Base-by-base conservation (phyloP, 2,113 vertebrate genomes). In the Oncorhynchus clarkii region DNA sequence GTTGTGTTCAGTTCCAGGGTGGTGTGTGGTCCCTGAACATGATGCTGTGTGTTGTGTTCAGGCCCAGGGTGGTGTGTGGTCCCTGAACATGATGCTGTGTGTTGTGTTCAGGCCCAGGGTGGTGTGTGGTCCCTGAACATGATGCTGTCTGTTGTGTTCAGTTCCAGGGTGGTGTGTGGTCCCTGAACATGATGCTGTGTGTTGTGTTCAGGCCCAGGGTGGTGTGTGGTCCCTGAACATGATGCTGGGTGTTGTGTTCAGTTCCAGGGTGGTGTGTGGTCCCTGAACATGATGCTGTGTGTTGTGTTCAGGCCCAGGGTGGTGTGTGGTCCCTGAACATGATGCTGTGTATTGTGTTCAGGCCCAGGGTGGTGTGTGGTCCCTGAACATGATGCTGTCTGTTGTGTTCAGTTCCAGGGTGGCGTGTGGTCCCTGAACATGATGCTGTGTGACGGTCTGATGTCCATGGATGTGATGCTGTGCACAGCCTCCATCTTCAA, bases 401-500 rank as follows among this genome's bases (percentile, higher is more conserved):
- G 67, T 27, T 89, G 60, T 75, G 74, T 85, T 60, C 87, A 98
- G 97, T 97, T 96, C 82, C 96, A 96, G 91, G 96, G 96, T 4
- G 97, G 96, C 0, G 91, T 94, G 72, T 97, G 97, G 96, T 86
- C 93, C 77, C 88, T 97, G 82, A 92, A 94, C 86, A 88, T 82
- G 0, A 74, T 86, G 62, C 80, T 97, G 57, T 98, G 97, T 4
- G 97, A 98, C 51, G 89, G 92, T 24, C 93, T 98, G 82, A 96
- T 97, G 97, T 94, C 96, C 79, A 95, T 97, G 96, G 97, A 98
- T 0, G 96, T 97, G 84, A 95, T 97, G 97, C 93, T 97, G 70
- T 97, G 97, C 89, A 97, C 97, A 0, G 96, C 97, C 20, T 98
- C 97, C 60, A 98, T 98, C 87, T 96, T 97, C 92, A 97, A 97